Conservation (phyloP, 2,113 vertebrate genomes). For the Leptosomus discolor region DNA sequence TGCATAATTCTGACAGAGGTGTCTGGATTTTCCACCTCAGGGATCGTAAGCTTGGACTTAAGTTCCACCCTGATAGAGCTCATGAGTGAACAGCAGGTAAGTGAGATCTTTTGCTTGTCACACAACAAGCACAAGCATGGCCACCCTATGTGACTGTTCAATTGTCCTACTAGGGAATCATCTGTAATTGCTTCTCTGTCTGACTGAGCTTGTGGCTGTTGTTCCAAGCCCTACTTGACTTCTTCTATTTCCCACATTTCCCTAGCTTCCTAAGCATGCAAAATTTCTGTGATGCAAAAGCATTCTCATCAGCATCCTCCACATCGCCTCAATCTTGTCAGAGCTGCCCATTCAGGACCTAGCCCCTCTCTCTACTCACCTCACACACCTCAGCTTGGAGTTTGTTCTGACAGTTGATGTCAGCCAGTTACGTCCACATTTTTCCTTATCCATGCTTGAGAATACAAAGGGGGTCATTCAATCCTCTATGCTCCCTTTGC, state of each 20-base stretch:
- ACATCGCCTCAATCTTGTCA: fast-evolving
- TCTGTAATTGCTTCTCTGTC: background rate
- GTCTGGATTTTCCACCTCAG: background rate
- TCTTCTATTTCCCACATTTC: background rate
- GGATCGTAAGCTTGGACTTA: background rate
- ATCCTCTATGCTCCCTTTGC: background rate
- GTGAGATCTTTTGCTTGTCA: background rate
- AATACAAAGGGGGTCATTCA: background rate
- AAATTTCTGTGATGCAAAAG: background rate
- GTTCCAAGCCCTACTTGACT: background rate
- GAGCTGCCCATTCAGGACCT: background rate
- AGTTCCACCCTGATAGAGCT: background rate
- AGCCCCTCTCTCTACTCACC: background rate
- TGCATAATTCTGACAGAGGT: background rate
- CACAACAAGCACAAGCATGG: background rate
- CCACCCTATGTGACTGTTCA: background rate
- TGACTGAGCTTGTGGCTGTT: background rate
- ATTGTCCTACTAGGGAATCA: background rate
- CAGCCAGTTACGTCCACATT: background rate
- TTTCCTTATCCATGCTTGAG: background rate
- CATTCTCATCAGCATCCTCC: background rate
- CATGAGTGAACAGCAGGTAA: background rate
- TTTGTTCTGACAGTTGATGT: background rate
- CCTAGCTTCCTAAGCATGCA: background rate
- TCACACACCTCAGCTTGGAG: background rate